These are phyloP conservation scores for Epinephelus awoara DNA, from an alignment of 2,797 vertebrate species.

Conservation along the genomic window DNA sequence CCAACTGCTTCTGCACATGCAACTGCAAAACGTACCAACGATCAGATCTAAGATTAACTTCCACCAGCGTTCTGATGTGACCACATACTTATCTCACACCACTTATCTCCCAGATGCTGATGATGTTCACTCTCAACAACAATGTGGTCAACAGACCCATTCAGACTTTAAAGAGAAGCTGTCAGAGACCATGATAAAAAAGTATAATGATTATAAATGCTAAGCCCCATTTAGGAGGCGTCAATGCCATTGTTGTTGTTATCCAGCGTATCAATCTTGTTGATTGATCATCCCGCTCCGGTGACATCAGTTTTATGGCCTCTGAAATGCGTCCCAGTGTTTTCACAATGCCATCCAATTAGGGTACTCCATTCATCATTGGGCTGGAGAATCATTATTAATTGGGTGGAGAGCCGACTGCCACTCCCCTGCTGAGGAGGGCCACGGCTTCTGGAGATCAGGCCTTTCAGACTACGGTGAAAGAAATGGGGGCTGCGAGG, in stretches of 20 bases:
- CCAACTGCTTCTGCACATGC: conserved; percentile 19
- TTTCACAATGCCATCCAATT: conserved; percentile 90
- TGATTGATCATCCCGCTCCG: conserved; percentile 86
- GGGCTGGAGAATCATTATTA: conserved; percentile 86
- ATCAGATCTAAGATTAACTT: conserved; percentile 24
- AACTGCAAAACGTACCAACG: conserved; percentile 12
- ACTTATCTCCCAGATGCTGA: conserved; percentile 71
- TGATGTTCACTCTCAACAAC: conserved; percentile 75
- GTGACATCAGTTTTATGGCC: conserved; percentile 87
- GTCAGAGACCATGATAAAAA: conserved; percentile 82
- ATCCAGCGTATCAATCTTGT: conserved; percentile 86
- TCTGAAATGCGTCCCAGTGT: conserved; percentile 85
- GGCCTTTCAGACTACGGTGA: conserved; percentile 64
- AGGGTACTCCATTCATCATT: conserved; percentile 88
- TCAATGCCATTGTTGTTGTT: conserved; percentile 85
- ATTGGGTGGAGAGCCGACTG: conserved; percentile 85
- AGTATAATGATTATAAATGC: conserved; percentile 86
- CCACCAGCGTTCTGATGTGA: conserved; percentile 29
- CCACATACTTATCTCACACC: conserved; percentile 58
- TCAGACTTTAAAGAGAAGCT: conserved; percentile 81
- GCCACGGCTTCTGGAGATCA: conserved; percentile 72
- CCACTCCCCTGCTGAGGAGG: conserved; percentile 84
- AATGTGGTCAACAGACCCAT: conserved; percentile 80
- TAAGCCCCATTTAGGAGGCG: conserved; percentile 81
- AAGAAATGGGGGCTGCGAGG: conserved; percentile 56